Percentiles rank a stretch among this genome's conserved stretches.
Evolutionary conservation across 2,797 vertebrate genomes (phyloP).

Genomic region (Chelon auratus): DNA sequence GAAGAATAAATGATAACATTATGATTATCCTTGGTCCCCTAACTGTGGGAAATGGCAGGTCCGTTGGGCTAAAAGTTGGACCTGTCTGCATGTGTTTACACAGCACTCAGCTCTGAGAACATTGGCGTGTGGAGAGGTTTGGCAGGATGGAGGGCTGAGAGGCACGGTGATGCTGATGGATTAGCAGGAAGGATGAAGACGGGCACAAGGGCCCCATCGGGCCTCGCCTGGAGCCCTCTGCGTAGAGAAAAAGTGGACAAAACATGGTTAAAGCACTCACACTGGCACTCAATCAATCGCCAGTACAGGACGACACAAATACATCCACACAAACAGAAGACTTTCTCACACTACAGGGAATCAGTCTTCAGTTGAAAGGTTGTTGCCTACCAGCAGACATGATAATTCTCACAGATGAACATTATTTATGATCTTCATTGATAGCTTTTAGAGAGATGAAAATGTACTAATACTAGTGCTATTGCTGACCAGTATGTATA

Average conservation of each 20-base stretch:
- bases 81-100: conserved; percentile 53
- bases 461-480: conserved; percentile 19
- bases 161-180: conserved; percentile 71
- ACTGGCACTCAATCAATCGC: conserved; percentile 53
- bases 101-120: conserved; percentile 37
- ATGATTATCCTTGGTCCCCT: too few relatives aligned
- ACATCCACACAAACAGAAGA: conserved; percentile 15
- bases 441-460: conserved; percentile 34
- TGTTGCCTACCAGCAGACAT: background rate
- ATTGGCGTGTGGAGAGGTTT: conserved; percentile 51
- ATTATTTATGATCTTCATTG: conserved; percentile 16
- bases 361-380: conserved; percentile 47
- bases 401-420: conserved; percentile 13
- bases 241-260: conserved; percentile 41
- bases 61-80: conserved; percentile 10
- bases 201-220: conserved; percentile 45
- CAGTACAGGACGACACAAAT: conserved; percentile 22
- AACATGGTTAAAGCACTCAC: conserved; percentile 52
- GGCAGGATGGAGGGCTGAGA: conserved; percentile 22
- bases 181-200: conserved; percentile 57
- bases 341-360: conserved; percentile 6
- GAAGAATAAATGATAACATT: too few relatives aligned
- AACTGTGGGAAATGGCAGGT: conserved; percentile 52
- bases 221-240: conserved; percentile 38
- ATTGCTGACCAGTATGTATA: conserved; percentile 27